Base-by-base conservation (phyloP, 1,140 invertebrate genomes). In the Temnothorax nylanderi region DNA sequence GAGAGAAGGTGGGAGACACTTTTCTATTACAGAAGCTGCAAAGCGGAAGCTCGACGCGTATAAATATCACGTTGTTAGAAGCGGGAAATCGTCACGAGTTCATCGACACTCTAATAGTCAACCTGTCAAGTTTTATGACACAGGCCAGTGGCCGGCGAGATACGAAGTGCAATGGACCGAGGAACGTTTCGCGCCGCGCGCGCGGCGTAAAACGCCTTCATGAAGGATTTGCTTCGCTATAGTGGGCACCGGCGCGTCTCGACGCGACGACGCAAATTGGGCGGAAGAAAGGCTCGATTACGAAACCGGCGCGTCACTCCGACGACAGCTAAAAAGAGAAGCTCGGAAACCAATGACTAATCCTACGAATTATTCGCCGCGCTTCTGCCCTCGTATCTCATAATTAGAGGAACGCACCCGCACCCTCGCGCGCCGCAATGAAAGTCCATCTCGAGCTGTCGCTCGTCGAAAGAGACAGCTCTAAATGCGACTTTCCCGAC, bases 81-180 rank as follows among this genome's bases (percentile, higher is more conserved):
- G n/a, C 26, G 41, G 41, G 26, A 58, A 44, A 47, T 72, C 16
- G 18, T 58, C 37, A 0, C 26, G 51, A 60, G 54, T 84, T 84
- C 80, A 75, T 74, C 54, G 67, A 84, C 80, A 84, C 21, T 58
- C 54, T 84, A 74, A 75, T 60, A 13, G 69, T 49, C 41, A 75
- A 84, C 54, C 69, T 75, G 80, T 75, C 80, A 81, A 72, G 51
- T 84, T 84, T 72, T 37, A 49, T 60, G 69, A 74, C 69, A 41
- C 54, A 60, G 41, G 56, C 51, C 67, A 72, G 32, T 82, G 67
- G 49, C 51, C 67, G 51, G 16, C n/a, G 78, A 72, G 78, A 72
- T 58, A 60, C 44, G 26, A 84, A 84, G 54, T 44, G 80, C 80
- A 82, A 58, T 18, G 67, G 41, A 82, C 26, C 80, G 60, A 60